Conservation (phyloP, 1,140 invertebrate genomes). For the Schlechtendalia chinensis region DNA sequence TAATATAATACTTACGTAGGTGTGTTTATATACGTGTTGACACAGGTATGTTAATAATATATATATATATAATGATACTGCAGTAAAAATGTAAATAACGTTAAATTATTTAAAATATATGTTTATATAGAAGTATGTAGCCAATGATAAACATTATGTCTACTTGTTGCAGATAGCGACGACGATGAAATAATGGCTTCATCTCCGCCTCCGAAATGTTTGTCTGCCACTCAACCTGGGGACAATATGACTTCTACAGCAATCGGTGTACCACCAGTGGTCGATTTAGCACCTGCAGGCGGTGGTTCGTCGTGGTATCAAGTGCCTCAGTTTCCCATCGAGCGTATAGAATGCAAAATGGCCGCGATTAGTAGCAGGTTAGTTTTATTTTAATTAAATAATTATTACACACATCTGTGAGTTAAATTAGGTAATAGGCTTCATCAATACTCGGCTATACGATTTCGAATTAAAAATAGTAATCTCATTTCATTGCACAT, state of each 20-base stretch:
- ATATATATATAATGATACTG: no score
- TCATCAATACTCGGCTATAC: no score
- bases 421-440: no score
- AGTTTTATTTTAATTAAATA: background rate
- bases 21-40: background rate
- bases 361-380: slow-evolving; percentile 43
- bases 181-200: slow-evolving; percentile 33
- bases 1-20: background rate
- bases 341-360: slow-evolving; percentile 87
- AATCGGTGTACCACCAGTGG: background rate
- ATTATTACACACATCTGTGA: background rate
- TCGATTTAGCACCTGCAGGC: background rate
- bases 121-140: background rate
- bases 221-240: background rate
- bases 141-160: background rate
- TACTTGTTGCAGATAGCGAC: slow-evolving; percentile 23
- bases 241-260: background rate
- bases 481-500: background rate
- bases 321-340: slow-evolving; percentile 94
- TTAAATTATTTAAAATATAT: background rate
- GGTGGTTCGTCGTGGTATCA: slow-evolving; percentile 75
- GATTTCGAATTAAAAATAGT: no score
- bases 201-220: slow-evolving; percentile 13
- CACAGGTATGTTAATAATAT: background rate
- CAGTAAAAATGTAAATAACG: background rate